Evolutionary conservation across 2,797 vertebrate species (phyloP), one percentile per base, ranked within the genome.

Genomic region (Acipenser transmontanus): DNA sequence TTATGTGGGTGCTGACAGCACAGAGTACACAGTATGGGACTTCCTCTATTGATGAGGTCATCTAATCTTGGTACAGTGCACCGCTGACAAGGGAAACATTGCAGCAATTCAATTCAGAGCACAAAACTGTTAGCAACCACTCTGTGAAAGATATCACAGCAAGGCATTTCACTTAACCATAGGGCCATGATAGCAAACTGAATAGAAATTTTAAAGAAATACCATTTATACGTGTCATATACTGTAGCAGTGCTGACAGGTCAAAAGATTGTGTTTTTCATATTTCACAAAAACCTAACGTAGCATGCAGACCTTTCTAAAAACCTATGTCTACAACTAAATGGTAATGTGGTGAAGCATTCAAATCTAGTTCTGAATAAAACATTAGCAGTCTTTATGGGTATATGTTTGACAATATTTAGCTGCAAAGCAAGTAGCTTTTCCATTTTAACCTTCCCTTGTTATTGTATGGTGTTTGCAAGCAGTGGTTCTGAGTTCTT

Each of bases 191-290:
- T 6, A 20, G 7, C 6, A 61, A 20, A 61, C 60, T 54, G 52
- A 54, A 54, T 9, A n/a, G 52, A n/a, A 9, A 54, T 61, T 6
- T 47, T 7, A 47, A 61, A 20, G 17, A 17, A 61, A 34, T 17
- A 7, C 10, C 60, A 34, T 61, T 61, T 61, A 17, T 61, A 34
- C 60, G 8, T 61, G 60, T 61, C 60, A 61, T 17, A 34, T 61
- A 14, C 17, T 61, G 17, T 10, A 61, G 34, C n/a, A 12, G 8
- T 17, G 8, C 7, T 34, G 17, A 47, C 11, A 47, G 60, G 2
- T 34, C 7, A 61, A 61, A 61, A 14, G 60, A 34, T 47, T 61
- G 60, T 4, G 20, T 57, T 57, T 57, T 57, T 7, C 54, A 57
- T 13, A 57, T 57, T 57, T 57, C 12, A 7, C n/a, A 3, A 11